A percentile compares a stretch with the other conserved stretches of the same genome.
Conservation (phyloP, 1,140 invertebrate species). For the Bombus confusus region DNA sequence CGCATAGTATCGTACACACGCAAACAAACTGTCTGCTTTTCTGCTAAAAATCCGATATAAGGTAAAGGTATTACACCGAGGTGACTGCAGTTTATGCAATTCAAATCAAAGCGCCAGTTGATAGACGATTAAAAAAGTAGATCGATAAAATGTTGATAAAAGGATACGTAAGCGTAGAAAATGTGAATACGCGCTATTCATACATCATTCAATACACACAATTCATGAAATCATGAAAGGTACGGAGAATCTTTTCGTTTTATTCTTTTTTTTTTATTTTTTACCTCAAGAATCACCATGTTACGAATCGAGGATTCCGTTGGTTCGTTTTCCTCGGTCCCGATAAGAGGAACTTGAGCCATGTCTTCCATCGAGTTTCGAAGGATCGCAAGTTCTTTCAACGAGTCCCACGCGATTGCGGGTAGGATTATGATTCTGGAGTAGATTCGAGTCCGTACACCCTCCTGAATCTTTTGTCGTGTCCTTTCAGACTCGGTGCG, state of each 20-base stretch:
- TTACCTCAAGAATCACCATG: slow-evolving; percentile 72
- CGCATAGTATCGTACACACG: background rate
- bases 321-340: background rate
- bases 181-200: background rate
- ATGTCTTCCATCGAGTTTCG: slow-evolving; percentile 42
- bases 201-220: too few relatives aligned
- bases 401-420: slow-evolving; percentile 20
- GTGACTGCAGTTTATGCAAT: too few relatives aligned
- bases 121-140: background rate
- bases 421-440: slow-evolving; percentile 48
- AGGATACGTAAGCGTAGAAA: background rate
- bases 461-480: slow-evolving; percentile 49
- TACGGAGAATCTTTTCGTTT: background rate
- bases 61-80: too few relatives aligned
- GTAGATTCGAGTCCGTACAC: slow-evolving; percentile 51
- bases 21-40: background rate
- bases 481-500: slow-evolving; percentile 45
- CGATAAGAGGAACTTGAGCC: slow-evolving; percentile 64
- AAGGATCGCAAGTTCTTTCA: background rate
- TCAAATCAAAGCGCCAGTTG: background rate
- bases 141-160: background rate
- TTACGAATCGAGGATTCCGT: slow-evolving; percentile 42
- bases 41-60: background rate
- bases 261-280: background rate
- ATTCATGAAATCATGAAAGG: too few relatives aligned